Percentiles rank a stretch among this genome's conserved stretches.
Evolutionary conservation across 1,140 invertebrate genomes (phyloP).

Genomic region (Aphaenogaster rudis): DNA sequence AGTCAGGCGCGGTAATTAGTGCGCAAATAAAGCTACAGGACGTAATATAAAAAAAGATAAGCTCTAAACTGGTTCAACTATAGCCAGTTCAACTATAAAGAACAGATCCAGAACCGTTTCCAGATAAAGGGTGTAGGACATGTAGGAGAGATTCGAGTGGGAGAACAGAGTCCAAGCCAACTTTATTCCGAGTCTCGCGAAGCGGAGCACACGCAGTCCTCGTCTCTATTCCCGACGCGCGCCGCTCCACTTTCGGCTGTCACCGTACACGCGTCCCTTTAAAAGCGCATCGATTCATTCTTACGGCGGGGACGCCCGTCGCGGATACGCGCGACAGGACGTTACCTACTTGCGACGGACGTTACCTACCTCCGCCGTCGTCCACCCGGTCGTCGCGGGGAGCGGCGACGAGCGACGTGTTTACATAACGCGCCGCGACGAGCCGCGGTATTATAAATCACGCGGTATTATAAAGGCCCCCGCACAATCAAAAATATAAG

Average conservation of each 20-base stretch:
- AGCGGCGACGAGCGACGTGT: constrained; percentile 6
- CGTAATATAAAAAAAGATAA: no score
- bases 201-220: not conserved
- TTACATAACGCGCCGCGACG: constrained; percentile 40
- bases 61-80: no score
- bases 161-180: not conserved
- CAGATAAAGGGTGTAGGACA: not conserved
- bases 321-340: not conserved
- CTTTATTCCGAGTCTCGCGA: not conserved
- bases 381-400: not conserved
- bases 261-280: constrained; percentile 2
- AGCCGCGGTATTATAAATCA: constrained; percentile 19
- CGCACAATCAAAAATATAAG: no score
- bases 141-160: not conserved
- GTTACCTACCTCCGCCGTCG: not conserved
- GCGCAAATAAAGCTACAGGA: no score
- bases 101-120: not conserved
- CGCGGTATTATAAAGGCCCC: not conserved
- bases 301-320: not conserved
- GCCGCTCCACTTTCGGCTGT: constrained; percentile 18
- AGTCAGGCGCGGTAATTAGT: no score
- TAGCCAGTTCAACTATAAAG: no score
- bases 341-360: not conserved
- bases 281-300: constrained; percentile 27
- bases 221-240: constrained; percentile 1